Conservation (phyloP, 2,113 vertebrate species). For the Melanocharis versteri region DNA sequence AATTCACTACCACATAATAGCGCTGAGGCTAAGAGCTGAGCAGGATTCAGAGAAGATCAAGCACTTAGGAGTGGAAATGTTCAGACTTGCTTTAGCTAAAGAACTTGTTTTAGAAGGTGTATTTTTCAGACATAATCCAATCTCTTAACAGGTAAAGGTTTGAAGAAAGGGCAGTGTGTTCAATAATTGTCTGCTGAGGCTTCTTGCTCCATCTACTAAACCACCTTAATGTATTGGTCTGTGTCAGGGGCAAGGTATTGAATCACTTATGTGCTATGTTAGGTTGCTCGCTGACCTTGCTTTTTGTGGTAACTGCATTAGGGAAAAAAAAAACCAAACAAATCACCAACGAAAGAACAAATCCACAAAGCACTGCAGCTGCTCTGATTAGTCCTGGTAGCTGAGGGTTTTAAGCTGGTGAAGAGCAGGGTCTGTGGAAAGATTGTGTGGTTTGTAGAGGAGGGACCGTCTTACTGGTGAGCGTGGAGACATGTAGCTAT, state of each 20-base stretch:
- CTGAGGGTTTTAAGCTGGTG: background rate
- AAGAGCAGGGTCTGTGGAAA: background rate
- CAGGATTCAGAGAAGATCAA: slow-evolving; percentile 45
- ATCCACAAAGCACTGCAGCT: background rate
- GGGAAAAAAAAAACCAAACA: background rate
- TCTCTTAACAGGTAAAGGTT: background rate
- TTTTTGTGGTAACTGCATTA: background rate
- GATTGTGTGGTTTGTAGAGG: background rate
- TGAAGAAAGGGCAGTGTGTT: background rate
- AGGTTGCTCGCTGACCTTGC: background rate
- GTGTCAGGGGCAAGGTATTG: background rate
- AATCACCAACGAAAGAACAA: background rate
- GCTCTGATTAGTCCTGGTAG: background rate
- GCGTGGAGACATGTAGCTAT: background rate
- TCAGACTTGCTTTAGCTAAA: slow-evolving; percentile 47
- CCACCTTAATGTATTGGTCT: background rate
- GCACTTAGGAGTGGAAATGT: slow-evolving; percentile 30
- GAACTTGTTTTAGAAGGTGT: background rate
- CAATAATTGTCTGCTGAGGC: background rate
- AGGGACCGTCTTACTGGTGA: background rate
- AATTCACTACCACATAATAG: slow-evolving; percentile 63
- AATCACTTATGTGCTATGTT: background rate
- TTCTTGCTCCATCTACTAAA: background rate
- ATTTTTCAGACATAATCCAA: background rate
- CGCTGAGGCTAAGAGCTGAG: slow-evolving; percentile 28